Conservation (phyloP, 1,140 invertebrate species). For the Vanessa atalanta region DNA sequence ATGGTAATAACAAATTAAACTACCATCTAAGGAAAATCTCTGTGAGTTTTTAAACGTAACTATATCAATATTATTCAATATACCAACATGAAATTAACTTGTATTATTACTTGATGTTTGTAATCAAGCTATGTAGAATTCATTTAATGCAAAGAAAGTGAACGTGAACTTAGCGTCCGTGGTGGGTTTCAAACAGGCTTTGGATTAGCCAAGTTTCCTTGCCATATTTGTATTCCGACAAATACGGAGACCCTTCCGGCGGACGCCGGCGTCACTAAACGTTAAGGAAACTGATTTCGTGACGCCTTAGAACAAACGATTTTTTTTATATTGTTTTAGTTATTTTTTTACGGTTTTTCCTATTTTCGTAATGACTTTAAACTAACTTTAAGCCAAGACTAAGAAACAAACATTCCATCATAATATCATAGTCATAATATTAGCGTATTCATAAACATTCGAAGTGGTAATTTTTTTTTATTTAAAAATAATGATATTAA, state of each 20-base stretch:
- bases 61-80: no score
- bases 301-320: conserved; percentile 3
- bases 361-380: no score
- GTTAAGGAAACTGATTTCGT: conserved; percentile 33
- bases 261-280: conserved; percentile 40
- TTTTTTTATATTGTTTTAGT: neutral
- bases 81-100: neutral
- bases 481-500: neutral
- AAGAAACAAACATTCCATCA: no score
- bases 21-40: conserved; percentile 20
- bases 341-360: neutral
- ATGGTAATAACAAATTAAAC: neutral
- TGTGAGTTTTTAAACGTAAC: no score
- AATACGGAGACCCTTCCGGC: conserved; percentile 67
- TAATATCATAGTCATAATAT: no score
- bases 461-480: no score
- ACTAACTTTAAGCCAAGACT: no score
- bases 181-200: conserved; percentile 22
- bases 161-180: conserved; percentile 20
- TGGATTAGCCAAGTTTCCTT: conserved; percentile 50
- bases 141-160: conserved; percentile 41
- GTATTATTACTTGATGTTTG: neutral
- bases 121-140: neutral
- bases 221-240: conserved; percentile 49
- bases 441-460: no score